phyloP scores from a whole-genome alignment of 2,797 vertebrate genomes.

The Pantherophis vulpinus region DNA sequence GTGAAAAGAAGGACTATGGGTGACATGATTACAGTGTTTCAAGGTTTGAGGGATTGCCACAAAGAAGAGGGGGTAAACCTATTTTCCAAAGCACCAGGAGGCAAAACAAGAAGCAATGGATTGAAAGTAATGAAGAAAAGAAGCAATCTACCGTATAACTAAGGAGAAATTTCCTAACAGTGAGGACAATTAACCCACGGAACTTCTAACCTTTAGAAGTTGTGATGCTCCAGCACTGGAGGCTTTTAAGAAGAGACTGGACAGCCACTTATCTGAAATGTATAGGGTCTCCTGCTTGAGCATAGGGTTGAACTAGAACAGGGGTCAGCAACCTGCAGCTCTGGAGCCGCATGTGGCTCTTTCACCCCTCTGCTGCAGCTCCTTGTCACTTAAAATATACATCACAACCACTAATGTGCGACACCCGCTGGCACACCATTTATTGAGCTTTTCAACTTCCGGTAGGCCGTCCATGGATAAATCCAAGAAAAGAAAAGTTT shows the following conservation, averaged over 20 bases:
- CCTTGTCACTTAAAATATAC: no score
- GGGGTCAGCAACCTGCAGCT: no score
- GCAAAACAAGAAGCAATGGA: background rate
- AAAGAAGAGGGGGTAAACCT: background rate
- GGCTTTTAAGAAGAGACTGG: background rate
- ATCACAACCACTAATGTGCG: no score
- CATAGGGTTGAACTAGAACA: background rate
- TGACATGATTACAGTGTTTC: background rate
- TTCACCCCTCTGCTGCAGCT: no score
- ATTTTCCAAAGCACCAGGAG: background rate
- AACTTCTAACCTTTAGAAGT: background rate
- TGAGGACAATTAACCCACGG: background rate
- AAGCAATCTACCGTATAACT: background rate
- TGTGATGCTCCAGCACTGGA: background rate
- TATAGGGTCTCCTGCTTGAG: background rate
- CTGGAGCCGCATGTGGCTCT: no score
- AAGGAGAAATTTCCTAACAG: background rate
- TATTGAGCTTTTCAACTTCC: no score
- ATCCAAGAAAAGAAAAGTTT: no score
- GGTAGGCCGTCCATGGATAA: no score
- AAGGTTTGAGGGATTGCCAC: background rate
- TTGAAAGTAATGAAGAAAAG: background rate
- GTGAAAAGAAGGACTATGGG: background rate
- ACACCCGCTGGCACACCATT: rapidly evolving
- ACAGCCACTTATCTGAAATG: background rate